These are phyloP conservation scores for Dioctria rufipes DNA, from an alignment of 2,888 invertebrate genomes.

Conservation along the genomic window DNA sequence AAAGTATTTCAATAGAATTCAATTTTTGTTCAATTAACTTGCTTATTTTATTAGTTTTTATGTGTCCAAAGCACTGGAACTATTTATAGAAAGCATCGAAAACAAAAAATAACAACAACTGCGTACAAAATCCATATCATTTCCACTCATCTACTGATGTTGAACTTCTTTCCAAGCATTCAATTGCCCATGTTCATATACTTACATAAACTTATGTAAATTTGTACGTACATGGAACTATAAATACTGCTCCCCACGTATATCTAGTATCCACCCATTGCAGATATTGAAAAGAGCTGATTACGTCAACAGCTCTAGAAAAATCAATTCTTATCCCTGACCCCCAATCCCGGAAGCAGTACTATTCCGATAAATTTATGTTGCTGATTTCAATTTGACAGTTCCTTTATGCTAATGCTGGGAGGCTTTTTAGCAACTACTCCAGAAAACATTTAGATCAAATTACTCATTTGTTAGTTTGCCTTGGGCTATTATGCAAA, in stretches of 20 bases:
- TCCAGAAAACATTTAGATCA: not conserved
- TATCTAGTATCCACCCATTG: not conserved
- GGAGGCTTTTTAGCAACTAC: constrained; percentile 11
- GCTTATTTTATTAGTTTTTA: not conserved
- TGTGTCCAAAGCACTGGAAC: not conserved
- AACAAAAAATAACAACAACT: not conserved
- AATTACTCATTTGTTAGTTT: not conserved
- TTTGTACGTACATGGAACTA: not conserved
- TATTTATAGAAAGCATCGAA: not conserved
- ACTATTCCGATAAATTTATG: constrained; percentile 1
- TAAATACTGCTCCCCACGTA: not conserved
- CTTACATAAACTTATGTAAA: not conserved
- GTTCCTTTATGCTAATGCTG: constrained; percentile 27
- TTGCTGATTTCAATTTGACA: constrained; percentile 16
- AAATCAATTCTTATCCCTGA: constrained; percentile 9
- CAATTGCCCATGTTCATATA: not conserved
- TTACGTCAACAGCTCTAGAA: not conserved
- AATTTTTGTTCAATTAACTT: not conserved
- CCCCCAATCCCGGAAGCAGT: not conserved
- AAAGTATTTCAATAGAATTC: not conserved
- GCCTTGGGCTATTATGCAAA: not conserved
- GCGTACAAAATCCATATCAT: not conserved
- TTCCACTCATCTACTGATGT: not conserved
- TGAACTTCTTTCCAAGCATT: not conserved
- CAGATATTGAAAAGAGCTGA: not conserved